Base-by-base conservation (phyloP, 2,113 vertebrate genomes). In the Willisornis vidua region DNA sequence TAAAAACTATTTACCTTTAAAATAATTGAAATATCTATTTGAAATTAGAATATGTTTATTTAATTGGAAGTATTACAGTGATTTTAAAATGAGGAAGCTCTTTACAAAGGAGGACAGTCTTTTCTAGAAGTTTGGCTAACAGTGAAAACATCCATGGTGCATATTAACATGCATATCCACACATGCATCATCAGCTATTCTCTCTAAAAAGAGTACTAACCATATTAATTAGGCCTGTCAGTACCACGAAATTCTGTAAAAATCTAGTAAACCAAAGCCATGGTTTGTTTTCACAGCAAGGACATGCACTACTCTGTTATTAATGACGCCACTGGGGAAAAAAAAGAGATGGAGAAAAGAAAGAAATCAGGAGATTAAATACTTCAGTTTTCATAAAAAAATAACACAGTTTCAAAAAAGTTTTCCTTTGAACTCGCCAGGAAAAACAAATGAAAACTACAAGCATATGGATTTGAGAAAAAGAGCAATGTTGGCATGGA, bases 401-500 rank as follows among this genome's bases (percentile, higher is more conserved):
- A 62, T 1, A 49, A 33, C 18, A 74, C 15, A 23, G 10, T 90
- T 59, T 46, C 29, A 74, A 59, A 74, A 12, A 83, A 70, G 43
- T 88, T 86, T 93, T 86, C 78, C 61, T 96, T 88, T 68, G 35
- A 95, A 93, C 83, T 88, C 92, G 92, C 75, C 83, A 95, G 92
- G 92, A 93, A 70, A 96, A 96, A 94, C 89, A 96, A 96, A 93
- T 54, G 17, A 93, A 88, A 90, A 90, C 85, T 84, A 95, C 48
- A 37, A 89, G 65, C 94, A 96, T 96, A 96, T 81, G 83, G 90
- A 95, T 95, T 95, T 87, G 46, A 92, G 77, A 90, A 96, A 96
- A 96, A 96, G 85, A 95, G 94, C 96, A 96, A 86, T 57, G 94
- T 94, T 96, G 93, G 83, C 96, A 96, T 88, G 85, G 96, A 94